A percentile compares a stretch with the other conserved stretches of the same genome.
Conservation (phyloP, 1,140 invertebrate species). For the Magallana angulata region DNA sequence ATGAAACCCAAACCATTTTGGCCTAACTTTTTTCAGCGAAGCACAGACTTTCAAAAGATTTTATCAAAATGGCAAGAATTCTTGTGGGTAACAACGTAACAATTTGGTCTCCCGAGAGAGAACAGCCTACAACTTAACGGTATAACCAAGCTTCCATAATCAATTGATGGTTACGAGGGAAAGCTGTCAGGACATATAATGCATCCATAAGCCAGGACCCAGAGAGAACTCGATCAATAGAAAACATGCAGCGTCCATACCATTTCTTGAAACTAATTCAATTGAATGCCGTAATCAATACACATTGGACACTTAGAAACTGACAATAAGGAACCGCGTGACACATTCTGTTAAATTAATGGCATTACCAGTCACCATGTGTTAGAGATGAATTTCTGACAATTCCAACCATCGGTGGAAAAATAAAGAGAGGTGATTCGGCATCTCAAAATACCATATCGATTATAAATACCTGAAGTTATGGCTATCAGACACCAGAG, state of each 20-base stretch:
- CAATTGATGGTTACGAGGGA: constrained; percentile 10
- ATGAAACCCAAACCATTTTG: neutral
- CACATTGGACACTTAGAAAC: neutral
- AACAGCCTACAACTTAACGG: neutral
- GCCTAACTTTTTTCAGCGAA: neutral
- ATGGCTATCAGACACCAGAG: too few species aligned
- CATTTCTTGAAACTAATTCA: neutral
- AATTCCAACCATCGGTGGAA: too few species aligned
- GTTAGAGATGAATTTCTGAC: too few species aligned
- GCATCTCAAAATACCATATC: too few species aligned
- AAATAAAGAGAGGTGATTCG: too few species aligned
- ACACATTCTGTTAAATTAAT: neutral
- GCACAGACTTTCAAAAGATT: neutral
- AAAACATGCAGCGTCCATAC: neutral
- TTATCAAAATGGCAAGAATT: neutral
- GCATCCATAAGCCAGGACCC: neutral
- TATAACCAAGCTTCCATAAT: neutral
- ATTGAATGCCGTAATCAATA: neutral
- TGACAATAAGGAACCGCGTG: neutral
- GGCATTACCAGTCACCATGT: neutral
- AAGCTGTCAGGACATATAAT: neutral
- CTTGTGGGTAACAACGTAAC: neutral
- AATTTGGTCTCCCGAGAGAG: neutral
- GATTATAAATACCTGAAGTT: too few species aligned
- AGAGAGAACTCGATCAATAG: neutral